Base-by-base conservation (phyloP, 2,113 vertebrate species). In the Phaethon lepturus region DNA sequence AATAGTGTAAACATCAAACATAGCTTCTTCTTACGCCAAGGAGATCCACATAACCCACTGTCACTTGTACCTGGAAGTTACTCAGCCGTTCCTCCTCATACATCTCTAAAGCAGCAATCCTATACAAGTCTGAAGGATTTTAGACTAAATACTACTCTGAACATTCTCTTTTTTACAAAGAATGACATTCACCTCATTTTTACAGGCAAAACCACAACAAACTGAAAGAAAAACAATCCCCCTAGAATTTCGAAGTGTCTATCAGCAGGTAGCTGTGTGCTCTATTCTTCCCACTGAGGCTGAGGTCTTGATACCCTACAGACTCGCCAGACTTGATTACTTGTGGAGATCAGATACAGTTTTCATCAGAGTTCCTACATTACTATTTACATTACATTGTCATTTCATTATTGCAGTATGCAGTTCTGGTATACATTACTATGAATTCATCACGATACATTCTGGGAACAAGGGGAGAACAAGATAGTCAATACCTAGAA, bases 301-400 rank as follows among this genome's bases (percentile, higher is more conserved):
- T 1, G 7, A 67, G 19, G 45, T 85, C 58, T 49, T 75, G 31
- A 64, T 31, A 72, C 0, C 0, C 5, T 24, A 6, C 4, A 7
- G 42, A 53, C 18, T 62, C 55, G 17, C 22, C 31, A 31, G 33
- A 28, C 7, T 29, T 68, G 10, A 15, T 45, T 77, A 42, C 19
- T 33, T 31, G 17, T 47, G 24, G 28, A 73, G 44, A 58, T 4
- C 26, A 86, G 13, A 35, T 19, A 56, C 10, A 87, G n/a, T 17
- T 76, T 88, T 76, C 50, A 55, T 55, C 38, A 17, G 16, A 86
- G 35, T 60, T 66, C 67, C 72, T 45, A 6, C 8, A 2, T 80
- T 68, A 52, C 59, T 19, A 11, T 60, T 89, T 62, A 33, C 0
- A 0, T 67, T 29, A 56, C 12, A 8, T 0, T 82, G 47, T 45